Conservation (phyloP, 2,113 vertebrate genomes). For the Chamaetylas fuelleborni region DNA sequence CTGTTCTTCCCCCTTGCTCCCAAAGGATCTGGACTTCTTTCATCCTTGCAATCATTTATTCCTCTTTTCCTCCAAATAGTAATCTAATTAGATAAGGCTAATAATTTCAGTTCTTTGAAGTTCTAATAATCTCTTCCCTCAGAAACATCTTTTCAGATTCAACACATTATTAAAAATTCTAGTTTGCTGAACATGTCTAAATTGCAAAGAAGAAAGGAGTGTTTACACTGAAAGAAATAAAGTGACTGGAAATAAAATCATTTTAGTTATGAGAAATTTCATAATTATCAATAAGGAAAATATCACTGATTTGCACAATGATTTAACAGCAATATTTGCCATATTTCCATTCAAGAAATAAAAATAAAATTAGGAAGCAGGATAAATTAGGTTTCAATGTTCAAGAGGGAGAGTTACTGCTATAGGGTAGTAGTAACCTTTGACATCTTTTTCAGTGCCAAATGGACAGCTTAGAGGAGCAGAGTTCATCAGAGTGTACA, state of each 20-base stretch:
- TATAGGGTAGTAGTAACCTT: background rate
- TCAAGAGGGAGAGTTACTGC: background rate
- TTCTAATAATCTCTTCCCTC: constrained; percentile 13
- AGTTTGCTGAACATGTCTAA: constrained; percentile 25
- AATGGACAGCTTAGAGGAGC: background rate
- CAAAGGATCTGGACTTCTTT: background rate
- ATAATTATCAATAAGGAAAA: background rate
- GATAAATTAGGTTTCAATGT: background rate
- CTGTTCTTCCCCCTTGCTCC: background rate
- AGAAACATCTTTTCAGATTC: constrained; percentile 23
- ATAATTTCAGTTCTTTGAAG: constrained; percentile 16
- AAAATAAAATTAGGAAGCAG: background rate
- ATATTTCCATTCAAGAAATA: background rate
- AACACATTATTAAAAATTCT: constrained; percentile 23
- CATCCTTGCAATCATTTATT: background rate
- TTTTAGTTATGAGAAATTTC: background rate
- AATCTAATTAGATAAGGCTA: constrained; percentile 45
- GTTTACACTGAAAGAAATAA: constrained; percentile 1
- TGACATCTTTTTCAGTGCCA: background rate
- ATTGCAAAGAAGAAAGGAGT: constrained; percentile 19
- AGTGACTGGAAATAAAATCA: background rate
- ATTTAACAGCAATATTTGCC: background rate
- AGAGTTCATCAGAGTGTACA: background rate
- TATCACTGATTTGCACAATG: background rate
- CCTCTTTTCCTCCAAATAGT: background rate